A percentile compares a stretch with the other conserved stretches of the same genome.
Evolutionary conservation across 1,140 invertebrate species (phyloP).

Genomic region (Sesamia nonagrioides): DNA sequence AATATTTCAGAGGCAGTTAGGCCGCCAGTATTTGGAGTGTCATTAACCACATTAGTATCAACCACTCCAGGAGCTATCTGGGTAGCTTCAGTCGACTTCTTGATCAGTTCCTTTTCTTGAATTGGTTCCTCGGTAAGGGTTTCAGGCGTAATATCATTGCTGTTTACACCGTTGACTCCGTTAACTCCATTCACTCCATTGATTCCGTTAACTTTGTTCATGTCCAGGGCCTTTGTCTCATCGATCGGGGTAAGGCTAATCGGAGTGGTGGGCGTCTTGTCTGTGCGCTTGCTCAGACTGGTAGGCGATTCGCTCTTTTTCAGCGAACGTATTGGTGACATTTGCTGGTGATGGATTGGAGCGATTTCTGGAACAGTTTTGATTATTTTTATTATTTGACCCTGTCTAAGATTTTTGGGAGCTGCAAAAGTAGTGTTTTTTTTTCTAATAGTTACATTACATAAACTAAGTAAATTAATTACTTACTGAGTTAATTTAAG

Average conservation of each 20-base stretch:
- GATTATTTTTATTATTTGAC: slow-evolving; percentile 42
- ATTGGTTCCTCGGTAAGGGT: slow-evolving; percentile 76
- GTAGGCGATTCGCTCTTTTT: slow-evolving; percentile 85
- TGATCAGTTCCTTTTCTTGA: slow-evolving; percentile 76
- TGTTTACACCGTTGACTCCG: slow-evolving; percentile 75
- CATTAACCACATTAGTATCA: slow-evolving; percentile 84
- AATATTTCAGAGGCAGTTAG: slow-evolving; percentile 92
- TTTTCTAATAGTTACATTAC: background rate
- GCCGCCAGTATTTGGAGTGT: slow-evolving; percentile 68
- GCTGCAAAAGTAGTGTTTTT: slow-evolving; percentile 57
- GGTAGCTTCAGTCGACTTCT: slow-evolving; percentile 84
- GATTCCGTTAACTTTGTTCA: slow-evolving; percentile 82
- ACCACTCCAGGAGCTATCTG: slow-evolving; percentile 83
- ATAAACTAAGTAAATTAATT: background rate
- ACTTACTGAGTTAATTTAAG: background rate
- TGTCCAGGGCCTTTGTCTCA: slow-evolving; percentile 84
- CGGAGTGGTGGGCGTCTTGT: slow-evolving; percentile 86
- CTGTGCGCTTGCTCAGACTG: slow-evolving; percentile 81
- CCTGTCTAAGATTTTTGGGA: slow-evolving; percentile 53
- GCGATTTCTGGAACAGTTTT: slow-evolving; percentile 85
- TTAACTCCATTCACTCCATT: slow-evolving; percentile 72
- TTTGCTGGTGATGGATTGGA: slow-evolving; percentile 86
- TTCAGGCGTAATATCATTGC: slow-evolving; percentile 80
- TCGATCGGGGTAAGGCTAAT: slow-evolving; percentile 85
- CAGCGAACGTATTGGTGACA: slow-evolving; percentile 84